Conservation (phyloP, 1,140 invertebrate species). For the Philopotamus ludificatus region DNA sequence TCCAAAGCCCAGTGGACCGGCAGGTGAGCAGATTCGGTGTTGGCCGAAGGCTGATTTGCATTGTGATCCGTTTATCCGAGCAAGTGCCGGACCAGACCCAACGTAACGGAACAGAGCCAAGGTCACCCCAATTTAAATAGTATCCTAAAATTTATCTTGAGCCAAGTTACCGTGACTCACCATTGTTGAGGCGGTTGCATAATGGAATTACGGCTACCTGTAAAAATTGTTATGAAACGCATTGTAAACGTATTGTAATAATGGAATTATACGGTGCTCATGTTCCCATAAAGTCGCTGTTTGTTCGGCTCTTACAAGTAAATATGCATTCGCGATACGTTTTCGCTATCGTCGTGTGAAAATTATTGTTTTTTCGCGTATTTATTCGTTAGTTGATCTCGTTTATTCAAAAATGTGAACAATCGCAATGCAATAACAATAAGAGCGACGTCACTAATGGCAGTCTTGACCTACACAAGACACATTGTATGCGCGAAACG, state of each 20-base stretch:
- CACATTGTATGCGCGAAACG: no score
- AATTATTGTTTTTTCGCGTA: no score
- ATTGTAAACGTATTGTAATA: conserved; percentile 35
- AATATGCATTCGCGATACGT: no score
- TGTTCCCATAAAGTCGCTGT: conserved; percentile 34
- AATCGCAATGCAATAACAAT: no score
- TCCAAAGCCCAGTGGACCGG: no score
- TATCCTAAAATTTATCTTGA: conserved; percentile 29
- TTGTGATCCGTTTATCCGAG: conserved; percentile 1
- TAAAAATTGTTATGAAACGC: conserved; percentile 29
- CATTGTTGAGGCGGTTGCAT: conserved; percentile 35
- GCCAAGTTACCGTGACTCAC: conserved; percentile 31
- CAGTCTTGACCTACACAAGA: no score
- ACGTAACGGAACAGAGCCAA: conserved; percentile 34
- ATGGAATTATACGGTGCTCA: conserved; percentile 27
- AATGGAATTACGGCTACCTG: conserved; percentile 18
- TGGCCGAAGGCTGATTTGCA: not conserved
- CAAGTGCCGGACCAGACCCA: not conserved
- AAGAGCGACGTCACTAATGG: no score
- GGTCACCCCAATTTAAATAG: conserved; percentile 32
- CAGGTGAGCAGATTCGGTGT: no score
- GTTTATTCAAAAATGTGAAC: no score
- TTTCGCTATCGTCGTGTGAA: no score
- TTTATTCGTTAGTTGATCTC: no score
- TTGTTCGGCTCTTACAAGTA: conserved; percentile 29